Evolutionary conservation across 1,140 invertebrate species (phyloP).

Genomic region (Calliphora vicina): DNA sequence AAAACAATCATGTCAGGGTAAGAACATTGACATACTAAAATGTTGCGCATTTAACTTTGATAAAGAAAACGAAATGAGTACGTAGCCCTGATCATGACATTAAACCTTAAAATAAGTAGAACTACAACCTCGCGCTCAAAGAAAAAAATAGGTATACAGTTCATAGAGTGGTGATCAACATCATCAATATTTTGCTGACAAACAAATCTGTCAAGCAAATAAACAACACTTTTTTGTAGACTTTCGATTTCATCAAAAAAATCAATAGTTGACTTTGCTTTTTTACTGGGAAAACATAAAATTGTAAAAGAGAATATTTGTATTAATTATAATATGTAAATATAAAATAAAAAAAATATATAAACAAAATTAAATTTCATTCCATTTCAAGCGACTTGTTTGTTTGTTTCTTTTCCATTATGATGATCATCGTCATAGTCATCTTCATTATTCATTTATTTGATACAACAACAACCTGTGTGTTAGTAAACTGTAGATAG

Average conservation of each 20-base stretch:
- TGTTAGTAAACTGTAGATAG: no score
- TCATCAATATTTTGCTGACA: no score
- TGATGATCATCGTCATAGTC: background rate
- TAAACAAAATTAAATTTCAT: background rate
- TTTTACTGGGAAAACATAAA: background rate
- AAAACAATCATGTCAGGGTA: slow-evolving; percentile 13
- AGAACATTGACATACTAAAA: slow-evolving; percentile 16
- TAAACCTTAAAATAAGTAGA: background rate
- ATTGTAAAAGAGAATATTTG: background rate
- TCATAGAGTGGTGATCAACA: no score
- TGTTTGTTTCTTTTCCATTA: background rate
- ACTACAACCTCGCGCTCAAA: background rate
- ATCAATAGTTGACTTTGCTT: slow-evolving; percentile 4
- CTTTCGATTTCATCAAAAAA: background rate
- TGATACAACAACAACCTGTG: background rate
- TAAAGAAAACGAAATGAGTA: background rate
- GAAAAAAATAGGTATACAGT: background rate
- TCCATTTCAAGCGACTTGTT: background rate
- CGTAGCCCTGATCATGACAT: slow-evolving; percentile 17
- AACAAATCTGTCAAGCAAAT: no score
- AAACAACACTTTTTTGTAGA: background rate
- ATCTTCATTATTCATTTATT: background rate
- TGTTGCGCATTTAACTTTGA: background rate
- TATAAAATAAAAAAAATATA: background rate
- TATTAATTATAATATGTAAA: background rate